Evolutionary conservation across 2,888 invertebrate genomes (phyloP), one percentile per base, ranked within the genome.

Genomic region (Drosophila peninsularis): DNA sequence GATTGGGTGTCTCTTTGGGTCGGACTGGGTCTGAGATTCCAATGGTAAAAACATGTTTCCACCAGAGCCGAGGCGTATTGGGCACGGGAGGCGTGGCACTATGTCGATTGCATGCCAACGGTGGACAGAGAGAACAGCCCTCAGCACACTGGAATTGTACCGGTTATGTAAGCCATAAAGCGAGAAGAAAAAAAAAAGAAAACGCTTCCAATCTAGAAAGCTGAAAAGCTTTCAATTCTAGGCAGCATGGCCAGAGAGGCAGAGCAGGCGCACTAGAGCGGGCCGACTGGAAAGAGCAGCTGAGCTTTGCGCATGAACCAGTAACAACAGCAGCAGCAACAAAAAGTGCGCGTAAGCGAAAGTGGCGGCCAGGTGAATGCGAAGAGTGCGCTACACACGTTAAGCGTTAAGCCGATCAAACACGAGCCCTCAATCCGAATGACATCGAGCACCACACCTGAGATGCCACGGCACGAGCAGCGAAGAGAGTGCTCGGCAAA

Each of bases 81-180:
- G 60, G 45, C n/a, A 54, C 47, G 82, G 82, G 67, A 63, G 77
- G 74, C 70, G 70, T 82, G 71, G 69, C 79, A 70, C 63, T 13
- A 39, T 54, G 60, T 61, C 60, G 77, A 67, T 68, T 70, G 71
- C 71, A 82, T 73, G 64, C 71, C 62, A 74, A 47, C 54, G 56
- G 32, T 53, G 50, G 39, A n/a, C 41, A 45, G 69, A 53, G 65
- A 73, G 45, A 27, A 67, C 49, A 71, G 67, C 45, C 36, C 45
- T 17, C 19, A 45, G 62, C 64, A 53, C 45, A 5, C 30, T 73
- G 66, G 69, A 78, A 71, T 69, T 71, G 73, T 80, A 85, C 85
- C 88, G 88, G 82, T 90, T 89, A 89, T 89, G 81, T 89, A 90
- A 89, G 89, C 75, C 69, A 67, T 75, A 86, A 78, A 75, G 41